Base-by-base conservation (phyloP, 2,113 vertebrate species). In the Bubalus kerabau region DNA sequence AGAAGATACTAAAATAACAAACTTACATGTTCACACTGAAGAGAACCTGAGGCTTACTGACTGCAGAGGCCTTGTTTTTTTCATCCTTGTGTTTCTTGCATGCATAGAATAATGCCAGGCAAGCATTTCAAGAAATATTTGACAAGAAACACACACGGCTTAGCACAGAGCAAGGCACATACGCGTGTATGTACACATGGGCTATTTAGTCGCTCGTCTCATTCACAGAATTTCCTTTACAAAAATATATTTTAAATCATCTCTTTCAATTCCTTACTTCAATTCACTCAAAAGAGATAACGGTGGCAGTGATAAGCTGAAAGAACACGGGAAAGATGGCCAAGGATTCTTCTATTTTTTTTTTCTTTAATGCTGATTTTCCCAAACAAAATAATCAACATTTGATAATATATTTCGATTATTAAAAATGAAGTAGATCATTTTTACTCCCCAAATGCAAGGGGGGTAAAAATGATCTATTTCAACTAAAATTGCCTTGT, bases 401-500 rank as follows among this genome's bases (percentile, higher is more conserved):
- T 15, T 95, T 91, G 64, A 59, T 80, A 36, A 83, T 2, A 56
- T 91, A 67, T 71, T 81, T 94, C 6, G 19, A 54, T 54, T 40
- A 74, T 40, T 74, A 74, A 40, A 74, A 74, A 40, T 40, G 36
- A 74, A 74, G 67, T 40, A 40, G 67, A 74, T 74, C 10, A 74
- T 40, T 74, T 74, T 40, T 23, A 74, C 30, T 26, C 57, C 46
- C 5, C 6, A 83, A 95, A 74, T 23, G 0, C 19, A 80, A 90
- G 6, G 36, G 5, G 16, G 13, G 7, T 30, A 85, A 97, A 97
- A 94, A 92, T 94, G 3, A 93, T 84, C 17, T 96, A 40, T 89
- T 97, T 91, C 86, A 97, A 90, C 57, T 76, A 94, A 94, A 64
- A 90, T 60, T 91, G n/a, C 46, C 80, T 95, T 97, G n/a, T 76